These are phyloP conservation scores for Pollenia labialis DNA, from an alignment of 2,888 invertebrate species.

Conservation along the genomic window DNA sequence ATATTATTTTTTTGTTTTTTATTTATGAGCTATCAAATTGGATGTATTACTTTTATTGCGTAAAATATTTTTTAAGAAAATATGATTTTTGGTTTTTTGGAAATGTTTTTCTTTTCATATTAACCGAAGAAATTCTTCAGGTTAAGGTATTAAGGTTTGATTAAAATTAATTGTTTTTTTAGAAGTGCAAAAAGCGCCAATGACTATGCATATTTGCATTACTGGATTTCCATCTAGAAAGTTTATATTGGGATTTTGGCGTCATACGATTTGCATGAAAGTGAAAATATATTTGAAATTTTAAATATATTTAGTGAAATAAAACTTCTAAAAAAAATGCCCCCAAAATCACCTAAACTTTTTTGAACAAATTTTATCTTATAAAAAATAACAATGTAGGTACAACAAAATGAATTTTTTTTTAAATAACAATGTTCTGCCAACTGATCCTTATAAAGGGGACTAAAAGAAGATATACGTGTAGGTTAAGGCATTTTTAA, in stretches of 20 bases:
- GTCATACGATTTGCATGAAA: neutral
- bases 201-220: no score
- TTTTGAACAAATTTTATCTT: no score
- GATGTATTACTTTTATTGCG: constrained; percentile 18
- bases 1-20: constrained; percentile 40
- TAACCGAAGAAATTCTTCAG: constrained; percentile 46
- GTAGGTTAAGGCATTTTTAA: no score
- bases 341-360: no score
- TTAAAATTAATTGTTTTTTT: constrained; percentile 1
- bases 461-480: no score
- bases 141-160: neutral
- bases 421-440: no score
- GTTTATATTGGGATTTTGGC: neutral
- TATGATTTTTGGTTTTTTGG: neutral
- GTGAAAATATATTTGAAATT: neutral
- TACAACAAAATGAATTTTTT: no score
- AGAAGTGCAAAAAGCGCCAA: neutral
- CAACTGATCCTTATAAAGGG: no score
- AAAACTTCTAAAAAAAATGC: no score
- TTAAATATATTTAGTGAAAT: no score
- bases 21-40: constrained; percentile 50
- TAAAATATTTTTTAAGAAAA: constrained; percentile 9
- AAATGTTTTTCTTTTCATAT: constrained; percentile 45
- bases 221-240: neutral
- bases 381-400: no score